These are phyloP conservation scores for Carassius carassius DNA, from an alignment of 2,113 vertebrate species.

Conservation along the genomic window DNA sequence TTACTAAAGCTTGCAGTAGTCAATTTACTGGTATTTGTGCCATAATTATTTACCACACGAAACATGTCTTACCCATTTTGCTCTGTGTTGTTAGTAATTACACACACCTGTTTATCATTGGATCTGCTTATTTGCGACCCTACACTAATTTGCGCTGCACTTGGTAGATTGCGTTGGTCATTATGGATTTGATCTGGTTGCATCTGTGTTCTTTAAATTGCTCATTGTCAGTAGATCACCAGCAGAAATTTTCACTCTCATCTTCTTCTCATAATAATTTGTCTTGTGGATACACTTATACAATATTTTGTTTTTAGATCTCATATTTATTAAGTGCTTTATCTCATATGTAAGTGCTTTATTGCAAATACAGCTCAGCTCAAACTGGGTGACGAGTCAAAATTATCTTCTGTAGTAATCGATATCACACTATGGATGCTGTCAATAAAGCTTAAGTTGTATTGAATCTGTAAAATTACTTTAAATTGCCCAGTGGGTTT, in stretches of 20 bases:
- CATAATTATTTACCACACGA: no score
- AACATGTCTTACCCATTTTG: no score
- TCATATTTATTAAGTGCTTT: neutral
- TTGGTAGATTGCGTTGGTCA: neutral
- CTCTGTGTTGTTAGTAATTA: no score
- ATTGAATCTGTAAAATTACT: neutral
- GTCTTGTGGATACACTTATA: neutral
- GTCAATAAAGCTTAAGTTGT: neutral
- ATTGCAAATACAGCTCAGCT: neutral
- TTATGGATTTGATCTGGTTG: neutral
- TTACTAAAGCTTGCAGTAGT: neutral
- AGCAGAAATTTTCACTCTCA: neutral
- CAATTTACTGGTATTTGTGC: neutral
- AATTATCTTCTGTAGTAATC: neutral
- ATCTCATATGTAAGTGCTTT: neutral
- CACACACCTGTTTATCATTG: no score
- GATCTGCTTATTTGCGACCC: neutral
- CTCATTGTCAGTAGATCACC: neutral
- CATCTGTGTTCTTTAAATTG: no score
- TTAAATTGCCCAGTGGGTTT: constrained; percentile 1
- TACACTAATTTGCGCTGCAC: neutral
- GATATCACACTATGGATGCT: neutral
- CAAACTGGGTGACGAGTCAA: neutral
- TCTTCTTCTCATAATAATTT: neutral
- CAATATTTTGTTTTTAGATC: neutral